phyloP scores from a whole-genome alignment of 2,888 invertebrate species.

The Smittia sp. region DNA sequence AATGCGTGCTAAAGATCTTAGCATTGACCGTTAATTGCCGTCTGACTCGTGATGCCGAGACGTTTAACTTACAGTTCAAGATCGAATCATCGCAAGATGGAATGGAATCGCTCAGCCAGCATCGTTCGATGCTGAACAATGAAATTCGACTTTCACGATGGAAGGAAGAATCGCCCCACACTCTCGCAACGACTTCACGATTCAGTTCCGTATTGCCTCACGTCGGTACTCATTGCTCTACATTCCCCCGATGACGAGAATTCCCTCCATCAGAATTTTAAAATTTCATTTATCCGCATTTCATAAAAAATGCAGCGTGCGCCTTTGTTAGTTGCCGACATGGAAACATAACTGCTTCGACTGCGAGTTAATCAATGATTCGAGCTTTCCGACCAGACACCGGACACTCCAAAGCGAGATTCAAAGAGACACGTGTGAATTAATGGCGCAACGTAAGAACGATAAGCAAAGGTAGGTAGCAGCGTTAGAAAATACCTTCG shows the following conservation, averaged over 20 bases:
- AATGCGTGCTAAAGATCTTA: background rate
- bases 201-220: background rate
- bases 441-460: constrained; percentile 1
- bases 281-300: constrained; percentile 34
- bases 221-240: background rate
- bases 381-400: background rate
- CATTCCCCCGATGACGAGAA: background rate
- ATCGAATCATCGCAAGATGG: background rate
- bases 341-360: background rate
- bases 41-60: background rate
- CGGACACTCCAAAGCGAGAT: background rate
- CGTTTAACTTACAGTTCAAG: background rate
- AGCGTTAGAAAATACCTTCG: constrained; percentile 30
- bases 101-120: too few species aligned
- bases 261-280: constrained; percentile 36
- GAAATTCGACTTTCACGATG: background rate
- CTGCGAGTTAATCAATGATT: background rate
- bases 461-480: background rate
- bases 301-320: constrained; percentile 31
- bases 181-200: too few species aligned
- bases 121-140: too few species aligned
- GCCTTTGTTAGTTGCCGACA: background rate
- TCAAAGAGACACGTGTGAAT: background rate
- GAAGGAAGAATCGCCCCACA: background rate
- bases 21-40: background rate